These are phyloP conservation scores for Tethea ocularis DNA, from an alignment of 2,888 invertebrate genomes.

Conservation along the genomic window DNA sequence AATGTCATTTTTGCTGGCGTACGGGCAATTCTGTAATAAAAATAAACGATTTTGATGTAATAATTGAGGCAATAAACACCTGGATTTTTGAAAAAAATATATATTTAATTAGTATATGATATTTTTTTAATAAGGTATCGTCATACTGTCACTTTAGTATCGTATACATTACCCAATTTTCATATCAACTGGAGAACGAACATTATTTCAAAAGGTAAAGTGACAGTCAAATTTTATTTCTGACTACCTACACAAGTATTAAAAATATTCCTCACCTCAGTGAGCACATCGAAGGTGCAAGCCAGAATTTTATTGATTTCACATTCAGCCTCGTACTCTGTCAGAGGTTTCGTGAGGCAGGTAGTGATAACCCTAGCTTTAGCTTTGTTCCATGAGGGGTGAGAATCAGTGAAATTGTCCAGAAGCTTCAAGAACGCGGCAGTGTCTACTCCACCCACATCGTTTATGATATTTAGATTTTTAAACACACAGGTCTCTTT, in stretches of 20 bases:
- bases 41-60: neutral
- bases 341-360: slow-evolving; percentile 51
- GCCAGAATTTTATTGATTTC: slow-evolving; percentile 65
- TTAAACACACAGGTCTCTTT: slow-evolving; percentile 65
- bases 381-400: slow-evolving; percentile 61
- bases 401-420: slow-evolving; percentile 54
- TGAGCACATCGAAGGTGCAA: slow-evolving; percentile 68
- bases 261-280: slow-evolving; percentile 54
- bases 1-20: slow-evolving; percentile 49
- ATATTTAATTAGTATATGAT: too few relatives aligned
- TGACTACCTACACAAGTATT: too few relatives aligned
- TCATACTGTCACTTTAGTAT: too few relatives aligned
- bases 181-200: too few relatives aligned
- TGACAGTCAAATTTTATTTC: too few relatives aligned
- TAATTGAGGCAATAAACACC: neutral
- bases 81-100: neutral
- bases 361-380: slow-evolving; percentile 63
- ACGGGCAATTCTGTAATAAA: slow-evolving; percentile 70
- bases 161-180: too few relatives aligned
- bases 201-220: too few relatives aligned
- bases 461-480: slow-evolving; percentile 52
- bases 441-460: slow-evolving; percentile 48
- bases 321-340: slow-evolving; percentile 54
- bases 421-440: slow-evolving; percentile 59
- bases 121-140: too few relatives aligned